Percentiles rank a stretch among this genome's conserved stretches.
phyloP scores from a whole-genome alignment of 2,888 invertebrate species.

The Xestia sexstrigata region DNA sequence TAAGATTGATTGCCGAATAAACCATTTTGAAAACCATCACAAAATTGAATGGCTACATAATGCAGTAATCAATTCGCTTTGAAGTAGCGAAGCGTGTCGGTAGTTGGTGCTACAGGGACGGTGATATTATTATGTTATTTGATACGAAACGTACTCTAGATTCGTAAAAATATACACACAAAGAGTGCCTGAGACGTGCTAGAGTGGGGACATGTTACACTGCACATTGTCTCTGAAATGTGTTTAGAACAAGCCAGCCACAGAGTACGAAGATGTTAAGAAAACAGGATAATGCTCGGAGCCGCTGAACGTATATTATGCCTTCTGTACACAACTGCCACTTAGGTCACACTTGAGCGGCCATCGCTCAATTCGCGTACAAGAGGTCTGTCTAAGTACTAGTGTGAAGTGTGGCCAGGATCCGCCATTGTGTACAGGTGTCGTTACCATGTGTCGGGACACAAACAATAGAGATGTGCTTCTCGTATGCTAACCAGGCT shows the following conservation, averaged over 20 bases:
- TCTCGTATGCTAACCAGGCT: constrained; percentile 18
- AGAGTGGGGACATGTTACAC: constrained; percentile 21
- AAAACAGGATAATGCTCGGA: constrained; percentile 33
- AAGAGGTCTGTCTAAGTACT: constrained; percentile 47
- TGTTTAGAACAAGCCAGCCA: constrained; percentile 20
- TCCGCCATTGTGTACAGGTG: constrained; percentile 54
- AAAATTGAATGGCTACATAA: constrained; percentile 42
- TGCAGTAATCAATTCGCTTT: constrained; percentile 50
- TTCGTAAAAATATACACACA: constrained; percentile 24
- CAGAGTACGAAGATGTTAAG: constrained; percentile 31
- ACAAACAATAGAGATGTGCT: constrained; percentile 13
- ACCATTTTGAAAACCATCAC: constrained; percentile 55
- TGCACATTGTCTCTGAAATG: constrained; percentile 46
- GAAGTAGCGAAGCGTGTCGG: constrained; percentile 18
- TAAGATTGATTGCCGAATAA: constrained; percentile 67
- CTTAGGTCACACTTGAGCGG: constrained; percentile 54
- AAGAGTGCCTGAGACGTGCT: constrained; percentile 16
- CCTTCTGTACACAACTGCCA: constrained; percentile 59
- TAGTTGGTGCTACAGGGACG: neutral
- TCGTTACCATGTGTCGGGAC: constrained; percentile 1
- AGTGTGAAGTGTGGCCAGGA: constrained; percentile 37
- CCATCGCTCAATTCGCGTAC: constrained; percentile 55
- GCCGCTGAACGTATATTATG: constrained; percentile 39
- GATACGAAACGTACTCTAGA: constrained; percentile 13
- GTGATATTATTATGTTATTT: constrained; percentile 3